A percentile compares a stretch with the other conserved stretches of the same genome.
phyloP scores from a whole-genome alignment of 1,140 invertebrate species.

The Solen grandis region DNA sequence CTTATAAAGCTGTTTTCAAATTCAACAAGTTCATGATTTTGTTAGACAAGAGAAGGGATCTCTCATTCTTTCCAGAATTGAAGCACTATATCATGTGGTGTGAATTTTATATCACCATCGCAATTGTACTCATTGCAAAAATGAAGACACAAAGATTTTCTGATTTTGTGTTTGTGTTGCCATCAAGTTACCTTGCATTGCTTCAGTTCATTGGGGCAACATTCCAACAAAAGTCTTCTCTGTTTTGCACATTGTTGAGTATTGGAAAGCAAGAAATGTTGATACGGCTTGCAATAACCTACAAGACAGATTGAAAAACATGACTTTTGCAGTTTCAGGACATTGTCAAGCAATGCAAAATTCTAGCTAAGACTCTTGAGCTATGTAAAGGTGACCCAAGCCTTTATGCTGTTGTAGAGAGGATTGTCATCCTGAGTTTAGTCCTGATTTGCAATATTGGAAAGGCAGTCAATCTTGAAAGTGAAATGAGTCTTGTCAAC shows the following conservation, averaged over 20 bases:
- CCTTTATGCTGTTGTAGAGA: constrained; percentile 58
- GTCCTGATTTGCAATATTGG: constrained; percentile 65
- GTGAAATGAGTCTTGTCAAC: constrained; percentile 56
- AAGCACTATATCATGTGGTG: constrained; percentile 63
- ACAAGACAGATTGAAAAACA: constrained; percentile 32
- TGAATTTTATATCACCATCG: constrained; percentile 64
- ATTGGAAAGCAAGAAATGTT: neutral
- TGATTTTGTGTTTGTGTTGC: constrained; percentile 58
- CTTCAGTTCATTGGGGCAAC: constrained; percentile 60
- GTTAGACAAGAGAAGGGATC: constrained; percentile 39
- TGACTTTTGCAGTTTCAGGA: constrained; percentile 32
- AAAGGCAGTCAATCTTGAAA: constrained; percentile 37
- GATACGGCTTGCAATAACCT: neutral
- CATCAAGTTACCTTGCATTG: constrained; percentile 57
- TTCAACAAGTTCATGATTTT: constrained; percentile 65
- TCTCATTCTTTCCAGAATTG: constrained; percentile 58
- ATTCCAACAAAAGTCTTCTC: constrained; percentile 17
- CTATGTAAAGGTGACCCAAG: constrained; percentile 2
- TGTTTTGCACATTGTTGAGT: neutral
- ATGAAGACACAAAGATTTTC: constrained; percentile 23
- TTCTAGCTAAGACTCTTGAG: constrained; percentile 30
- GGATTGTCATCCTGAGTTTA: constrained; percentile 60
- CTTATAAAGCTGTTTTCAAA: constrained; percentile 62
- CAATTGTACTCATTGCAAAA: constrained; percentile 60
- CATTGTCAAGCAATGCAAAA: constrained; percentile 10